Evolutionary conservation across 2,888 invertebrate species (phyloP).

Genomic region (Acanthosepion lycidas): DNA sequence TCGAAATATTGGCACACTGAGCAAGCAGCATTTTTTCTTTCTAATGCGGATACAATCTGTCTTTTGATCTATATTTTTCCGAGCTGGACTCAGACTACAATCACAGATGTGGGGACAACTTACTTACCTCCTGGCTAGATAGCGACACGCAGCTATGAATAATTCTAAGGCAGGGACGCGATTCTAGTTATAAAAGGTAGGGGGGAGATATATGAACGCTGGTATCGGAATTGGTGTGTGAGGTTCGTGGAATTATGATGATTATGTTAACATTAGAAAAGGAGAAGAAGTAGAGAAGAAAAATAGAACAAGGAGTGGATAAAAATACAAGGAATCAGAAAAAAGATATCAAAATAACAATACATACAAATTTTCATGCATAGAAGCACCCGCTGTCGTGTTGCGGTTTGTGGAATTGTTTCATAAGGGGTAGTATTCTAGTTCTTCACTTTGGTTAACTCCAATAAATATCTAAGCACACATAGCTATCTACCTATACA

Average conservation of each 20-base stretch:
- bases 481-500: too few relatives aligned
- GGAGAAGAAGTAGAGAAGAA: background rate
- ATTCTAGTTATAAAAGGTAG: background rate
- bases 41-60: background rate
- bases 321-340: background rate
- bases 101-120: conserved; percentile 33
- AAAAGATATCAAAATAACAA: too few relatives aligned
- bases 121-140: conserved; percentile 20
- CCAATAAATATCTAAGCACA: background rate
- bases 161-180: background rate
- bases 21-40: background rate
- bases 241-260: background rate
- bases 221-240: background rate
- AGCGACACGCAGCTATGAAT: background rate
- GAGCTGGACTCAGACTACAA: conserved; percentile 33
- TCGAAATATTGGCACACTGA: background rate
- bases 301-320: background rate
- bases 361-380: too few relatives aligned
- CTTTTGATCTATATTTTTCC: background rate
- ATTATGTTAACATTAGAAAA: background rate
- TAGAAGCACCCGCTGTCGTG: too few relatives aligned
- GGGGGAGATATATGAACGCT: background rate
- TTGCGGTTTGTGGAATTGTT: background rate
- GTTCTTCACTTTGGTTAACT: background rate
- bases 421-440: background rate